Evolutionary conservation across 37 sponge, comb jelly and placozoan species (phyloP), one percentile per base, ranked within the genome.

Genomic region (Chondrilla cf. caribensis): DNA sequence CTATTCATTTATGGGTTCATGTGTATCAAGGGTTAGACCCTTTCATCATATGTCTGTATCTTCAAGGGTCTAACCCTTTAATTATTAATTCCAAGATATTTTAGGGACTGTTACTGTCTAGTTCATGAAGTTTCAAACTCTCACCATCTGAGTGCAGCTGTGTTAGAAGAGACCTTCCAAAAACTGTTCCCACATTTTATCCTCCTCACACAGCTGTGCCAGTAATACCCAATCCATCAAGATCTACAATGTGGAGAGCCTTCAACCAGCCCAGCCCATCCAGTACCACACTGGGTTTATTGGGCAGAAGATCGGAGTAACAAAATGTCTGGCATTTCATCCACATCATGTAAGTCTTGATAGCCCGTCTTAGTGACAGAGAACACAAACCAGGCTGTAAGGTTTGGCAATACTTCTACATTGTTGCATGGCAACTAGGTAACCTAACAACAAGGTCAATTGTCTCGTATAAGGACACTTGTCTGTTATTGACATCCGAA

Each of bases 231-330:
- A 87, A 4, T 87, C 86, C 33, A 93, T 93, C 59, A 85, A 87
- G 77, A 82, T 97, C 38, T 92, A 83, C 84, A 94, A 92, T 54
- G 62, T 88, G 0, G 75, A 87, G 25, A 86, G 84, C 21, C 84
- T 80, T 0, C 87, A 88, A 18, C 38, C 77, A 64, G 75, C 90
- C n/a, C 94, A 84, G 66, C 54, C 84, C 24, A 97, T 97, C 57
- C 85, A 87, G 28, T 92, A 95, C 81, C 91, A 93, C 82, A 92
- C 92, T 85, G 98, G 98, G 14, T 97, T 97, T 77, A 94, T 92
- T 91, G 98, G 95, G 9, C 95, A 97, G 81, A 92, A 84, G 58
- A 92, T 97, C 33, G 91, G 86, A 3, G 89, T 87, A 5, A 92
- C 88, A 32, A 87, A 84, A 24, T 92, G 89, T 29, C 82, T 97